These are phyloP conservation scores for Xanthia togata DNA, from an alignment of 2,888 invertebrate genomes.

Conservation along the genomic window DNA sequence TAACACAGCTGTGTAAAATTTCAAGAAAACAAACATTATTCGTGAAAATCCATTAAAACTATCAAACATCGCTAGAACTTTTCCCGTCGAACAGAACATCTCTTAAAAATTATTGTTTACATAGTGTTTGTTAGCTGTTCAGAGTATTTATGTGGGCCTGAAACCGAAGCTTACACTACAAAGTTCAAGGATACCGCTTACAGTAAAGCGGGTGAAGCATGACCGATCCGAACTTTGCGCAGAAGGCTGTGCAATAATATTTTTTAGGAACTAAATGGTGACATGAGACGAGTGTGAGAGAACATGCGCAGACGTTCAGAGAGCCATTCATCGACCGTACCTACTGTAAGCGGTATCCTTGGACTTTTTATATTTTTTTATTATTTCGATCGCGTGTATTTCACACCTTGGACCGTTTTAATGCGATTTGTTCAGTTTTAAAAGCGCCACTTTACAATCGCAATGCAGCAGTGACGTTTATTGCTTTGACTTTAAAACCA, in stretches of 20 bases:
- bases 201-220: too few relatives aligned
- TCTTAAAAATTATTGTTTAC: background rate
- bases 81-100: background rate
- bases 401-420: conserved; percentile 60
- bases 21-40: background rate
- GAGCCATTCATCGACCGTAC: too few relatives aligned
- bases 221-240: too few relatives aligned
- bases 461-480: conserved; percentile 72
- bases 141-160: background rate
- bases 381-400: conserved; percentile 24
- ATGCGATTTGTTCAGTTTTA: conserved; percentile 76
- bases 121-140: background rate
- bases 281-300: too few relatives aligned
- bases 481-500: conserved; percentile 70
- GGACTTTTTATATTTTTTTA: too few relatives aligned
- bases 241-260: too few relatives aligned
- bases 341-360: too few relatives aligned
- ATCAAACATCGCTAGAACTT: too few relatives aligned
- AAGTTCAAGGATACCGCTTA: background rate
- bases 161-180: background rate
- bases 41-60: background rate
- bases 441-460: conserved; percentile 75
- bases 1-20: background rate
- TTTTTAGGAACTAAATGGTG: too few relatives aligned
- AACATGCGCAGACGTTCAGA: too few relatives aligned